phyloP scores from a whole-genome alignment of 2,113 vertebrate genomes.

The Pedetes capensis region DNA sequence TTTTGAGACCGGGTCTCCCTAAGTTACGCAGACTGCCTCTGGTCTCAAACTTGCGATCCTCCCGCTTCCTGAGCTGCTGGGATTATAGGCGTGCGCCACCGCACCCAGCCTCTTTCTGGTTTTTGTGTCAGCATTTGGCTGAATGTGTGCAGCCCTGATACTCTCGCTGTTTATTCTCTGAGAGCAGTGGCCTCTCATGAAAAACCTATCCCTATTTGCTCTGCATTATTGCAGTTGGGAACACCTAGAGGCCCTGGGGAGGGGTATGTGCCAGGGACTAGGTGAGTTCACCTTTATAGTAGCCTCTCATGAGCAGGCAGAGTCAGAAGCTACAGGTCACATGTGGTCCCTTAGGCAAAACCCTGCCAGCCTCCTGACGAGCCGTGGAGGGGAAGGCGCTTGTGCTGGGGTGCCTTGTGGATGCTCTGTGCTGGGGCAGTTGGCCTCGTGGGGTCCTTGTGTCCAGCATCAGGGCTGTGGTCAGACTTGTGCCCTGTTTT shows the following conservation, averaged over 20 bases:
- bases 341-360: neutral
- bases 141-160: neutral
- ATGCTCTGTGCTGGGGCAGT: neutral
- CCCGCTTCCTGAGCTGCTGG: too few relatives aligned
- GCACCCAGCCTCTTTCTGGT: neutral
- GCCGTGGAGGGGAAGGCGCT: neutral
- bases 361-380: neutral
- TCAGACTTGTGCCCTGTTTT: neutral
- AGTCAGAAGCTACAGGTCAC: neutral
- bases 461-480: neutral
- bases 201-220: fast-evolving
- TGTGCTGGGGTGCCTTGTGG: neutral
- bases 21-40: too few relatives aligned
- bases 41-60: too few relatives aligned
- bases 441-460: neutral
- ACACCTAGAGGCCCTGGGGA: too few relatives aligned
- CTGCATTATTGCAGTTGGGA: neutral
- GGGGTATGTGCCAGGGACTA: neutral
- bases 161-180: neutral
- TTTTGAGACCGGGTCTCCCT: too few relatives aligned
- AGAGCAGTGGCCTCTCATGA: neutral
- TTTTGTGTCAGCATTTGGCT: neutral
- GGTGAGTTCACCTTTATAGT: neutral
- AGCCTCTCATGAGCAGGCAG: neutral
- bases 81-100: too few relatives aligned